Evolutionary conservation across 2,888 invertebrate genomes (phyloP), one percentile per base, ranked within the genome.

Genomic region (Strigamia transsilvanica): DNA sequence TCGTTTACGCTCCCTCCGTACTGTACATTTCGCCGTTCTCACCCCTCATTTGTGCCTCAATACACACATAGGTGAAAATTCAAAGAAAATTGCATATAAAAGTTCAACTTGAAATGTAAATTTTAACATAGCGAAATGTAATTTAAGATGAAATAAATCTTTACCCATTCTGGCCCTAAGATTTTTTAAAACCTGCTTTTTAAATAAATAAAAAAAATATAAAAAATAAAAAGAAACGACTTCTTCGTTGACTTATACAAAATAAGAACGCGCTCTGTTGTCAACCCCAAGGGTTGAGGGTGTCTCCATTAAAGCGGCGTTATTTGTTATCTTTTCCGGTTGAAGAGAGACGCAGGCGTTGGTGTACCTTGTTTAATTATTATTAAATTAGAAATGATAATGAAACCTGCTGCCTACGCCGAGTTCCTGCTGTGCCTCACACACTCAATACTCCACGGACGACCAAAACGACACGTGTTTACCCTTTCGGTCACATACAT

Each of bases 321-420:
- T 80, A 51, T 80, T 80, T 80, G 80, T 61, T 80, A 80, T 80
- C 61, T 56, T 80, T 80, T 61, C 27, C 38, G n/a, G 80, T 56
- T 80, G 23, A 56, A 61, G 23, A 21, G 80, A 27, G 41, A 80
- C 32, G 80, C 18, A 27, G 27, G 32, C 32, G 38, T 18, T 27
- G 32, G 56, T 80, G 38, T 46, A 41, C 78, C 80, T 42, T 80
- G 38, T 46, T 41, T 41, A 80, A 80, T 80, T 80, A 46, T 80
- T 80, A 80, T 80, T 80, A 80, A 80, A 80, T 80, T 41, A 42
- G 42, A 42, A 42, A 80, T 80, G 80, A 80, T 80, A 46, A 80
- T 41, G 46, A 42, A 80, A 41, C 27, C 46, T 41, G 46, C 41
- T 38, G 32, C 79, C 79, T 38, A 73, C 73, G 73, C 6, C 34